phyloP scores from a whole-genome alignment of 2,113 vertebrate species.

The Platichthys stellatus region DNA sequence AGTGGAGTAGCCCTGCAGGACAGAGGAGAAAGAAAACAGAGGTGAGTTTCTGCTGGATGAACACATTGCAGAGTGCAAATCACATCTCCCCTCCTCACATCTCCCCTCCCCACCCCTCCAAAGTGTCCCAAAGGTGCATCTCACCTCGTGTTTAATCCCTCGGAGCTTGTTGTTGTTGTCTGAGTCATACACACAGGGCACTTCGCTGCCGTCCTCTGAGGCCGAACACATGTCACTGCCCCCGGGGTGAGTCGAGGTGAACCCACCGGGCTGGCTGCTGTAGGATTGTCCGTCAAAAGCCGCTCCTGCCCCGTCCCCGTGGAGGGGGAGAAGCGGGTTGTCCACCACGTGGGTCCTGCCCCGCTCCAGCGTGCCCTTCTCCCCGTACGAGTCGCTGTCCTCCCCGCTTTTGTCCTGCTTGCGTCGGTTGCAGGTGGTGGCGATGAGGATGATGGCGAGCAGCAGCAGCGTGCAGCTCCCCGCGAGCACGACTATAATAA shows the following conservation, averaged over 20 bases:
- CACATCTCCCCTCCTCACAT: background rate
- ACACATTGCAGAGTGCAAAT: background rate
- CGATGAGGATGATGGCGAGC: conserved; percentile 95
- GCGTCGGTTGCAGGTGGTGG: conserved; percentile 92
- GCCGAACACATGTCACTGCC: conserved; percentile 82
- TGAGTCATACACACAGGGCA: conserved; percentile 87
- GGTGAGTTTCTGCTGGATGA: conserved; percentile 24
- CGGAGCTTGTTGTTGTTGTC: conserved; percentile 88
- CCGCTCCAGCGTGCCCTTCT: conserved; percentile 85
- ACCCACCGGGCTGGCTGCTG: conserved; percentile 86
- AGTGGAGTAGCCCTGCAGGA: conserved; percentile 85
- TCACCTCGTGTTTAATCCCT: conserved; percentile 88
- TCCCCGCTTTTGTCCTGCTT: conserved; percentile 85
- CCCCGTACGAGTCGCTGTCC: conserved; percentile 76
- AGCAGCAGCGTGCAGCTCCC: conserved; percentile 96
- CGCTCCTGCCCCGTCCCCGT: conserved; percentile 66
- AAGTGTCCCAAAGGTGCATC: conserved; percentile 36
- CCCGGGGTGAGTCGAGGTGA: conserved; percentile 82
- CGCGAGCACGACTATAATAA: conserved; percentile 93
- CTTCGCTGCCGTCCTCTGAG: conserved; percentile 85
- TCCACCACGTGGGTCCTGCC: conserved; percentile 79
- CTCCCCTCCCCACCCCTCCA: background rate
- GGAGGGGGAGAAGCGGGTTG: conserved; percentile 81
- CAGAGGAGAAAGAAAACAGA: conserved; percentile 17
- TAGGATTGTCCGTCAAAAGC: conserved; percentile 89